Evolutionary conservation across 2,797 vertebrate species (phyloP).

Genomic region (Galago senegalensis): DNA sequence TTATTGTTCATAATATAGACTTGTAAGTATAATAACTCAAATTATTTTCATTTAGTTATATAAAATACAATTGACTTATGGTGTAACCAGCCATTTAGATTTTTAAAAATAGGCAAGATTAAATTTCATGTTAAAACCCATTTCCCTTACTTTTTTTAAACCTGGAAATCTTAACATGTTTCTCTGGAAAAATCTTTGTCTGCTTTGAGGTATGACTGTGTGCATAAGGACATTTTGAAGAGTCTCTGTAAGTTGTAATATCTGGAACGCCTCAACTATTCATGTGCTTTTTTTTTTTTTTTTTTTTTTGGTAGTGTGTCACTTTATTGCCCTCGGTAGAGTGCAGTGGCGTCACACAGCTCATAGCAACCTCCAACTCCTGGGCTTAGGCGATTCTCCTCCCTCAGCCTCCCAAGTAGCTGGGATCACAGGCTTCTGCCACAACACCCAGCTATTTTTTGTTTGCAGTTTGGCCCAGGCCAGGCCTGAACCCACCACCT

Average conservation of each 20-base stretch:
- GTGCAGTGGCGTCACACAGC: no score
- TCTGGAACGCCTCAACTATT: not conserved
- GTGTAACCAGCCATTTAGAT: not conserved
- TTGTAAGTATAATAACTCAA: not conserved
- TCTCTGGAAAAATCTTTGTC: not conserved
- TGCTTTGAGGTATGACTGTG: not conserved
- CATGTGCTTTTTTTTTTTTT: not conserved
- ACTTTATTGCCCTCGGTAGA: no score
- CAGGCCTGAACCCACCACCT: no score
- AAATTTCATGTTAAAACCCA: not conserved
- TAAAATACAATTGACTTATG: conserved; percentile 14
- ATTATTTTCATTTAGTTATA: not conserved
- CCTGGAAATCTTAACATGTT: not conserved
- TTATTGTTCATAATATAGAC: not conserved
- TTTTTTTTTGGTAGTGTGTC: not conserved
- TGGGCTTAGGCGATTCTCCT: no score
- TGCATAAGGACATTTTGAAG: not conserved
- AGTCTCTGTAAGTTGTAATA: not conserved
- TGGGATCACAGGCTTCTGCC: no score
- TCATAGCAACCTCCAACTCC: no score
- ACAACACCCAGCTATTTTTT: no score
- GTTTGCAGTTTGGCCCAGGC: no score
- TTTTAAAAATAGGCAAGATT: not conserved
- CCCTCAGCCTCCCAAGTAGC: no score
- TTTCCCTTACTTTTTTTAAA: not conserved